phyloP scores from a whole-genome alignment of 2,113 vertebrate genomes.

The Illadopsis cleaveri region DNA sequence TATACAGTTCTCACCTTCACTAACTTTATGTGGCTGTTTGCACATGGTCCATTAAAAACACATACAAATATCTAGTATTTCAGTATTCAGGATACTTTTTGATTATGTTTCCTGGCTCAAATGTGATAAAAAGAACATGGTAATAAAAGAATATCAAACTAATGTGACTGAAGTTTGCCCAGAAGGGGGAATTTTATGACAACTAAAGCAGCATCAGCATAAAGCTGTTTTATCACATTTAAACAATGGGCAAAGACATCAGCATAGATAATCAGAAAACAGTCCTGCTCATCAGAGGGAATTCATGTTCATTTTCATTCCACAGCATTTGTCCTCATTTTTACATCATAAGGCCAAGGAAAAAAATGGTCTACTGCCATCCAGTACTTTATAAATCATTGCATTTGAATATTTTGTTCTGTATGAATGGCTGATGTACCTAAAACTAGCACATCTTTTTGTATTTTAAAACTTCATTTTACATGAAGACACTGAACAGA shows the following conservation, averaged over 20 bases:
- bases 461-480: slow-evolving; percentile 21
- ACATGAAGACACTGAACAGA: background rate
- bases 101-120: background rate
- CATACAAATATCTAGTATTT: background rate
- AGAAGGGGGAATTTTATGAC: background rate
- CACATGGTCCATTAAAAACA: background rate
- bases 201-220: background rate
- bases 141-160: background rate
- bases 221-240: background rate
- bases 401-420: background rate
- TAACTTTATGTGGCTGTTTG: slow-evolving; percentile 15
- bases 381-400: slow-evolving; percentile 1
- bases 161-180: background rate
- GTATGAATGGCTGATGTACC: background rate
- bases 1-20: slow-evolving; percentile 1
- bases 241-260: background rate
- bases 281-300: background rate
- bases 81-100: background rate
- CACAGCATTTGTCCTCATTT: background rate
- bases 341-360: background rate
- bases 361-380: background rate
- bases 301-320: background rate
- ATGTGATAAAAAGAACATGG: background rate
- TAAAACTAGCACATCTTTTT: background rate
- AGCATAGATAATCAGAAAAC: background rate